phyloP scores from a whole-genome alignment of 2,113 vertebrate species.

The Progne subis region DNA sequence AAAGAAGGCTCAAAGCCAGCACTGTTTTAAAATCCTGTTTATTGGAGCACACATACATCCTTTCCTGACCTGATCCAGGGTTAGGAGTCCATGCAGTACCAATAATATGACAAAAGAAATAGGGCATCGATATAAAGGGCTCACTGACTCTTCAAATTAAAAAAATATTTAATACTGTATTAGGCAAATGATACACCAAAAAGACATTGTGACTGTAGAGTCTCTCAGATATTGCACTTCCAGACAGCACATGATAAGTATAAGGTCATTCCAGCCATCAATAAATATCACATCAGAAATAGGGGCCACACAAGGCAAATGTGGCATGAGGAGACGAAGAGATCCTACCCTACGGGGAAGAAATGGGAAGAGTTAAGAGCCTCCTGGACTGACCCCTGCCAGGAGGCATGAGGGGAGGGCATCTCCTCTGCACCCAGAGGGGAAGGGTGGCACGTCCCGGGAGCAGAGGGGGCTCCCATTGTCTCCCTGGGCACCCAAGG shows the following conservation, averaged over 20 bases:
- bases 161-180: constrained; percentile 67
- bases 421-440: not conserved
- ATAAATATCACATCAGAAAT: constrained; percentile 75
- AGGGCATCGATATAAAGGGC: constrained; percentile 60
- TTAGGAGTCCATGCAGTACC: constrained; percentile 73
- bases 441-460: not conserved
- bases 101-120: constrained; percentile 61
- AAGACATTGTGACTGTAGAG: constrained; percentile 62
- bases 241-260: constrained; percentile 71
- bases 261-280: constrained; percentile 74
- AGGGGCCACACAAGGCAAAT: constrained; percentile 75
- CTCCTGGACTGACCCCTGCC: constrained; percentile 38
- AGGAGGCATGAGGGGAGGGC: constrained; percentile 20
- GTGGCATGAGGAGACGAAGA: constrained; percentile 68
- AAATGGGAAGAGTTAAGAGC: constrained; percentile 56
- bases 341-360: constrained; percentile 70
- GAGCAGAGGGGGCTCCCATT: fast-evolving
- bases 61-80: constrained; percentile 64
- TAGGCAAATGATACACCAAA: constrained; percentile 61
- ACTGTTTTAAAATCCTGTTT: constrained; percentile 77
- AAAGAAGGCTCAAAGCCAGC: constrained; percentile 38
- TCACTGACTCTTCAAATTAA: constrained; percentile 70
- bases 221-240: constrained; percentile 74
- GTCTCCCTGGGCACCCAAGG: not conserved
- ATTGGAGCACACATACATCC: constrained; percentile 73